Evolutionary conservation across 1,140 invertebrate species (phyloP), one percentile per base, ranked within the genome.

Genomic region (Pantala flavescens): DNA sequence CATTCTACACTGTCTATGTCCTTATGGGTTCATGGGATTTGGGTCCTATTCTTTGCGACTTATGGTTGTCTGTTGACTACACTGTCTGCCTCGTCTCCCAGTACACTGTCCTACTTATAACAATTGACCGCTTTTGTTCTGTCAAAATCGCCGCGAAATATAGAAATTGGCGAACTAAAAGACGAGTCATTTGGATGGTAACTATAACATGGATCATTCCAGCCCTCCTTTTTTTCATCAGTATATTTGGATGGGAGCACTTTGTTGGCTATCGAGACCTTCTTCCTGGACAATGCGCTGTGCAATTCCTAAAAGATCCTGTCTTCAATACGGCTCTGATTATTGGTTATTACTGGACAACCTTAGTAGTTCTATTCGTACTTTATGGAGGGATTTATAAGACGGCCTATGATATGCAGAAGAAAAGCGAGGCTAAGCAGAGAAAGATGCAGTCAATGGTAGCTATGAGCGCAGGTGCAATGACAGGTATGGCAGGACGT

Each of bases 231-330:
- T 99, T 99, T 83, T 99, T 99, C 82, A 96, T 96, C 74, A 96
- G 95, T 74, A 99, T 99, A 77, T 98, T 99, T 80, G 98, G 97
- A 36, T 99, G 98, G 97, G 97, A 98, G 81, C 94, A 97, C 81
- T 98, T 98, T 80, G 91, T 96, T 43, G 97, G 97, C 1, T 93
- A 92, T 79, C 85, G 96, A 74, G 94, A 97, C 79, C 84, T 98
- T 23, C 84, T 88, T 75, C 91, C 93, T 0, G 92, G 93, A 10
- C 90, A 97, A 81, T 99, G 98, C 82, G 93, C 95, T 55, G 98
- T 99, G 0, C 97, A 99, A 83, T 99, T 99, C 83, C 87, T 99
- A 55, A 97, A 97, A 84, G 96, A 99, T 84, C 96, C 97, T 0
- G 88, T 98, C 24, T 99, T 98, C 84, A 98, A 98, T 81, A 98